phyloP scores from a whole-genome alignment of 2,797 vertebrate genomes.

The Mormyrops attenuatus region DNA sequence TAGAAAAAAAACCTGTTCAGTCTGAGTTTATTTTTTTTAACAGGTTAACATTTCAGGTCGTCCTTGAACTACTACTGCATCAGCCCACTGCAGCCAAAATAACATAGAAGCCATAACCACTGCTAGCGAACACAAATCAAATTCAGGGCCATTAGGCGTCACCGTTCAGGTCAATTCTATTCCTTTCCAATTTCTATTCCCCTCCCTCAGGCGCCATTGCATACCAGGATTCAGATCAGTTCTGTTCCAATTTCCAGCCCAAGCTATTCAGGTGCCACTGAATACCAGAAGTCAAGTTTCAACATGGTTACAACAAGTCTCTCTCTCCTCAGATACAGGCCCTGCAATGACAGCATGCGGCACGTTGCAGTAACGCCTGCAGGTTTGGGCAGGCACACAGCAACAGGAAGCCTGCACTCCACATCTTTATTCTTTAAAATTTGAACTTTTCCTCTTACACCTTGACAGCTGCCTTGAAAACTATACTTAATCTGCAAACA shows the following conservation, averaged over 20 bases:
- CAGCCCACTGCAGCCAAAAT: not conserved
- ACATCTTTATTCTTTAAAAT: not conserved
- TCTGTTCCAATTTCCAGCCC: conserved; percentile 1
- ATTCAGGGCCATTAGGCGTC: conserved; percentile 5
- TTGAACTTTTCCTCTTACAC: not conserved
- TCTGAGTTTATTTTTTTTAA: not conserved
- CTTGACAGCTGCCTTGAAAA: not conserved
- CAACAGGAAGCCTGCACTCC: not conserved
- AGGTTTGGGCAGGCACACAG: not conserved
- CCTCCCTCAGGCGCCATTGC: not conserved
- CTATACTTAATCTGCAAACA: not conserved
- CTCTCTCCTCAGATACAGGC: conserved; percentile 13
- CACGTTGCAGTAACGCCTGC: not conserved
- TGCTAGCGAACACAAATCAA: not conserved
- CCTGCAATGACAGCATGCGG: not conserved
- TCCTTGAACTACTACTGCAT: not conserved
- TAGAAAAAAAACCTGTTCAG: not conserved
- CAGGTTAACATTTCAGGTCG: not conserved
- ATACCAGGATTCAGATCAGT: conserved; percentile 3
- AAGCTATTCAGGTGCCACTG: not conserved
- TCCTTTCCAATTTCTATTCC: conserved; percentile 6
- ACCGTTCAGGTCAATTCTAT: not conserved
- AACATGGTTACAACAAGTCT: conserved; percentile 18
- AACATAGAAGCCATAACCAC: not conserved
- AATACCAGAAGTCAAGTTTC: conserved; percentile 20